Evolutionary conservation across 30 jellyfish, hydroid and myxozoan genomes (phyloP), one percentile per base, ranked within the genome.

Genomic region (Mastigias papua): DNA sequence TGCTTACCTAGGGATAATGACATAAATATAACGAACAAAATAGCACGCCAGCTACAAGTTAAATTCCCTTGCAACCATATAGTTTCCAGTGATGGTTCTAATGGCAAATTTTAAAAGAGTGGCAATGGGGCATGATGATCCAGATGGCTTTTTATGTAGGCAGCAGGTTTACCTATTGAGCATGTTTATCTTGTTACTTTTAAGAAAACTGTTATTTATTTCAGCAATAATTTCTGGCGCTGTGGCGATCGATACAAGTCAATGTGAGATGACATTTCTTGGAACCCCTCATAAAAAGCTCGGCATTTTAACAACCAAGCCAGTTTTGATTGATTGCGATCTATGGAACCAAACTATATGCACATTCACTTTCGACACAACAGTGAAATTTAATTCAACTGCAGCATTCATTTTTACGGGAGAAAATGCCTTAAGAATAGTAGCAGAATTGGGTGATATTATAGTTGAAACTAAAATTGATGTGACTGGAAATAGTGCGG

Each of bases 361-460:
- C 70, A 50, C 83, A 10, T 61, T 86, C 30, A 26, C 28, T 21
- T 86, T 86, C 28, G 60, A 69, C 16, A 23, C 25, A 9, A 32
- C 48, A 17, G 82, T 88, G 35, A 33, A 8, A 1, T 78, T 88
- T 60, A 73, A 19, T 13, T 16, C 4, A 1, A 21, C 10, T 8
- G 23, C 83, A 23, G 46, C 0, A 8, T 66, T 88, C 23, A 69
- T 13, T 13, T 33, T 88, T 0, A 32, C 22, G 0, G 97, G 97
- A 0, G 65, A 51, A n/a, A 19, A 70, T 75, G 89, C 92, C 2
- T 29, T 88, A 51, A 61, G 70, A 28, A 60, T 88, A 22, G 87
- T 76, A 29, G 48, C 82, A 6, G 19, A 31, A 21, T 23, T 29
- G 48, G 97, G 97, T 6, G 68, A 75, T 63, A 66, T 88, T 30